These are phyloP conservation scores for Lycaon pictus DNA, from an alignment of 2,113 vertebrate genomes.

Conservation along the genomic window DNA sequence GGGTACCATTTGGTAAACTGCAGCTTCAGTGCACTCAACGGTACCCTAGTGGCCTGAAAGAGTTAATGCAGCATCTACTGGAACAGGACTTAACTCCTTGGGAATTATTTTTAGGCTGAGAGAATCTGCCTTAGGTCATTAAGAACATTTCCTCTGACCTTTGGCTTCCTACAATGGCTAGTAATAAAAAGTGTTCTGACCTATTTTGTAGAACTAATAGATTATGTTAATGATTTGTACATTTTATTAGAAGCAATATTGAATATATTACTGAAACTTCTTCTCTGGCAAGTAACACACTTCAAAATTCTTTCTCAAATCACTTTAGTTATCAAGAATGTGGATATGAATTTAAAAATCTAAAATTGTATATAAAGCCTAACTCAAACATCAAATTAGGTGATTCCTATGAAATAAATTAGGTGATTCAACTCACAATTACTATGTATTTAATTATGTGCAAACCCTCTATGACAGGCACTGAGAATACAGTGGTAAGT, in stretches of 20 bases:
- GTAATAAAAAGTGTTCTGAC: conserved; percentile 1
- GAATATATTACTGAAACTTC: not conserved
- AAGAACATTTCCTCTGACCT: conserved; percentile 42
- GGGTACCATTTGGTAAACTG: conserved; percentile 68
- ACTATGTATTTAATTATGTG: conserved; percentile 9
- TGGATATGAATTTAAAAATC: not conserved
- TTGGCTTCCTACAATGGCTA: not conserved
- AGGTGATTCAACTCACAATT: not conserved
- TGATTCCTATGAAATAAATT: conserved; percentile 35
- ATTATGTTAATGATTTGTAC: conserved; percentile 35
- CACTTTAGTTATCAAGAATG: not conserved
- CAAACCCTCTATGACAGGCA: not conserved
- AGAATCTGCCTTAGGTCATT: conserved; percentile 21
- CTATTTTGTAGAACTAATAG: conserved; percentile 31
- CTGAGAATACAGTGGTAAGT: not conserved
- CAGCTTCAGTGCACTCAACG: conserved; percentile 58
- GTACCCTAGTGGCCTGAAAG: conserved; percentile 54
- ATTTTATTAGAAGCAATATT: conserved; percentile 49
- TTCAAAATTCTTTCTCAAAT: conserved; percentile 13
- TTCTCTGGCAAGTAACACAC: not conserved
- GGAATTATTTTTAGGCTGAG: conserved; percentile 23
- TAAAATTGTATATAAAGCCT: not conserved
- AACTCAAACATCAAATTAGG: conserved; percentile 37
- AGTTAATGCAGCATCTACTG: conserved; percentile 62
- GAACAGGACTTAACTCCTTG: not conserved